Conservation (phyloP, 2,888 invertebrate species). For the Pediacus dermestoides region DNA sequence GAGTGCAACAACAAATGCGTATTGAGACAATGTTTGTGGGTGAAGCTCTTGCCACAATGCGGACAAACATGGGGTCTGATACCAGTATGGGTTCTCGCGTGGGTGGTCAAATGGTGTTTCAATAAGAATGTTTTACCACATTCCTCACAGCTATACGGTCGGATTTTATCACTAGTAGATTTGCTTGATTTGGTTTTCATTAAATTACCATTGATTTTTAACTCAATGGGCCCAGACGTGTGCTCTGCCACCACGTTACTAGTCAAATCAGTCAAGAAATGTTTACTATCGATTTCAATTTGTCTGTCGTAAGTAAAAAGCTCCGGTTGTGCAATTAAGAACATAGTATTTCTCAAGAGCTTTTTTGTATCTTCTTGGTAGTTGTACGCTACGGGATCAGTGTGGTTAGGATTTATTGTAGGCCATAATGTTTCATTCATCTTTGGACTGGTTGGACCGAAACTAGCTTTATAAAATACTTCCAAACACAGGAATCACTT, state of each 20-base stretch:
- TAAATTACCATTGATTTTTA: no score
- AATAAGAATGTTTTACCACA: conserved; percentile 80
- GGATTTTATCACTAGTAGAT: conserved; percentile 36
- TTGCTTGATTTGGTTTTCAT: no score
- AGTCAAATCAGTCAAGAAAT: no score
- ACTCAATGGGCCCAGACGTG: no score
- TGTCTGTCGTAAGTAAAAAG: no score
- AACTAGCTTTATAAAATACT: no score
- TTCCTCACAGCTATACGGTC: conserved; percentile 78
- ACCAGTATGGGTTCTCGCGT: conserved; percentile 77
- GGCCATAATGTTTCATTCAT: conserved; percentile 6
- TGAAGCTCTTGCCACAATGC: conserved; percentile 78
- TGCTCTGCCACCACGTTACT: no score
- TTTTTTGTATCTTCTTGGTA: conserved; percentile 4
- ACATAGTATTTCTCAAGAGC: not conserved
- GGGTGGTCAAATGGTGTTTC: conserved; percentile 81
- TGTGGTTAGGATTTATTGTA: conserved; percentile 1
- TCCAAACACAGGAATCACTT: no score
- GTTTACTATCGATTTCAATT: conserved; percentile 2
- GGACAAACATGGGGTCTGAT: conserved; percentile 75
- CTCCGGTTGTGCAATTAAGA: conserved; percentile 3
- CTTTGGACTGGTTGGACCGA: no score
- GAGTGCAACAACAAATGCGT: conserved; percentile 78
- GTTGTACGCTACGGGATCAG: not conserved
- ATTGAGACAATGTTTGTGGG: conserved; percentile 78